These are phyloP conservation scores for Enteromius afrohamiltoni DNA, from an alignment of 2,797 vertebrate genomes.

Conservation along the genomic window DNA sequence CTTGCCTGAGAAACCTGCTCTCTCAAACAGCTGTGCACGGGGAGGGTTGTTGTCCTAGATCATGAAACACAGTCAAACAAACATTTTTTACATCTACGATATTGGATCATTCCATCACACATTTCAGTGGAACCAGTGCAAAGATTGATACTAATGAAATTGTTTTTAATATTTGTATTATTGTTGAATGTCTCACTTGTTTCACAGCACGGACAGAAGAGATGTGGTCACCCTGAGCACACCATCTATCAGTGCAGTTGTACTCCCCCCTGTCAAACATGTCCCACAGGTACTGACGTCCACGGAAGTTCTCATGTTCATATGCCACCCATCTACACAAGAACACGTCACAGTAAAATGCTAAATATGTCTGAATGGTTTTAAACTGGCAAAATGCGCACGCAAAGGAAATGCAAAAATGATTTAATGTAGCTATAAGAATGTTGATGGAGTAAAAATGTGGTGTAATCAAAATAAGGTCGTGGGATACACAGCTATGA, in stretches of 20 bases:
- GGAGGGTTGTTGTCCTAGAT: conserved; percentile 71
- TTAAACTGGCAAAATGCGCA: background rate
- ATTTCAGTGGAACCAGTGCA: background rate
- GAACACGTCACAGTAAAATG: background rate
- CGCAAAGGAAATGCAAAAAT: background rate
- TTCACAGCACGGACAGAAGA: conserved; percentile 78
- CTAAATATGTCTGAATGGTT: background rate
- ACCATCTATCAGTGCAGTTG: conserved; percentile 82
- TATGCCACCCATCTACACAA: conserved; percentile 76
- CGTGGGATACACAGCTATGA: conserved; percentile 8
- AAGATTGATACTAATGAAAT: background rate
- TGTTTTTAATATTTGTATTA: background rate
- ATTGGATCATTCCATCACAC: background rate
- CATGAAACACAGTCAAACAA: conserved; percentile 43
- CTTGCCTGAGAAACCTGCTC: conserved; percentile 76
- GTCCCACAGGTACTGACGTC: conserved; percentile 83
- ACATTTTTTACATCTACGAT: background rate
- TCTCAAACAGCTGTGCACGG: conserved; percentile 77
- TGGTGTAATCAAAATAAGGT: background rate
- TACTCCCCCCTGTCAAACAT: conserved; percentile 80
- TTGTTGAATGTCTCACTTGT: conserved; percentile 69
- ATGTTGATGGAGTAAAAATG: background rate
- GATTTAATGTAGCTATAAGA: background rate
- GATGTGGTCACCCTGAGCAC: conserved; percentile 74
- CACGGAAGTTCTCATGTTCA: conserved; percentile 81